A percentile compares a stretch with the other conserved stretches of the same genome.
Evolutionary conservation across 2,888 invertebrate genomes (phyloP).

Genomic region (Megaustenia siamemsis): DNA sequence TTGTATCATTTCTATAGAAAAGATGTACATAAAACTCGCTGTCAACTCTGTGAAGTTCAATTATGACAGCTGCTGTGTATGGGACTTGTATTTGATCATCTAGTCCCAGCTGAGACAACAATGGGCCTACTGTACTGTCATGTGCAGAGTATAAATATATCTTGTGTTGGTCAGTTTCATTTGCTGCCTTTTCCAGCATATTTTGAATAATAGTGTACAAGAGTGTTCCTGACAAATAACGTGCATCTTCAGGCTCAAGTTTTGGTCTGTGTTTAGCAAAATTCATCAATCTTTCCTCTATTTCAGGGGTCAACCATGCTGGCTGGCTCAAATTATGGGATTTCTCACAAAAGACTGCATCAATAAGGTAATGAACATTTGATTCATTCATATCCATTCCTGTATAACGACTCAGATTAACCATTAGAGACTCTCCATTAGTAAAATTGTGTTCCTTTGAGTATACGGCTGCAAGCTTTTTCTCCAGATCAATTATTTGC

Average conservation of each 20-base stretch:
- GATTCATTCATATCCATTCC: conserved; percentile 46
- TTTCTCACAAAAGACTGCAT: conserved; percentile 49
- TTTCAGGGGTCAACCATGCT: conserved; percentile 43
- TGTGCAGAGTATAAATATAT: conserved; percentile 44
- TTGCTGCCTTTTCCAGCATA: conserved; percentile 13
- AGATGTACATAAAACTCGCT: conserved; percentile 21
- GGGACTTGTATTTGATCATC: conserved; percentile 25
- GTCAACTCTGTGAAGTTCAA: conserved; percentile 40
- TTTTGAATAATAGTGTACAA: conserved; percentile 30
- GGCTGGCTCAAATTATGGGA: conserved; percentile 48
- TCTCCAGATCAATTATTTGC: neutral
- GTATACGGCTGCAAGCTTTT: neutral
- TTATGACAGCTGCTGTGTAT: conserved; percentile 40
- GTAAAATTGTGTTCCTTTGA: neutral
- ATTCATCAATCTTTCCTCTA: conserved; percentile 34
- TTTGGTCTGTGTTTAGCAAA: neutral
- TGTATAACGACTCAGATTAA: conserved; percentile 39
- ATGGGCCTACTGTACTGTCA: conserved; percentile 26
- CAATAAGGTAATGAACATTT: conserved; percentile 38
- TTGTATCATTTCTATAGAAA: conserved; percentile 41
- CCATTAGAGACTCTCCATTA: conserved; percentile 43
- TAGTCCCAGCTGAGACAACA: conserved; percentile 31
- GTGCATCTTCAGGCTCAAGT: conserved; percentile 19
- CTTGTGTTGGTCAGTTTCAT: neutral
- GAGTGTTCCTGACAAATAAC: conserved; percentile 41